Percentiles rank a stretch among this genome's conserved stretches.
Evolutionary conservation across 2,797 vertebrate species (phyloP).

Genomic region (Octomys mimax): DNA sequence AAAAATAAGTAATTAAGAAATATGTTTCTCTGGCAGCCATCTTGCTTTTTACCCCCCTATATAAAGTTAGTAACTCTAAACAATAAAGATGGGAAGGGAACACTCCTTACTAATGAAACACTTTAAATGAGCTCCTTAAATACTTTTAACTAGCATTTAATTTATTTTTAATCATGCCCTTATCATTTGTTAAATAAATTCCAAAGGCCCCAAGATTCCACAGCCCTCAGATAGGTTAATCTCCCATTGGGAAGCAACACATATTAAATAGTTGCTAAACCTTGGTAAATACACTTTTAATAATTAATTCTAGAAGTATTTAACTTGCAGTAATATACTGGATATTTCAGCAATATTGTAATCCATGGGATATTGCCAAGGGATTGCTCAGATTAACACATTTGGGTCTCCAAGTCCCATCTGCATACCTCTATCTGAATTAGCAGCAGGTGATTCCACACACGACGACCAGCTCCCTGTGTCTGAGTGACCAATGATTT

Average conservation of each 20-base stretch:
- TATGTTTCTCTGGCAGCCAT: constrained; percentile 61
- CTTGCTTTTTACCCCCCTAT: constrained; percentile 57
- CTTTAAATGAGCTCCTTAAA: constrained; percentile 81
- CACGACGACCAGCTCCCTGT: constrained; percentile 75
- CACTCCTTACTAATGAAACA: constrained; percentile 80
- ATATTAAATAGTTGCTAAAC: constrained; percentile 87
- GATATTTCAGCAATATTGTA: constrained; percentile 84
- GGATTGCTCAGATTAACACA: constrained; percentile 84
- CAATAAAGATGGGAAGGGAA: constrained; percentile 74
- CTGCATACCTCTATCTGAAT: constrained; percentile 82
- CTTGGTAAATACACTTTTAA: constrained; percentile 87
- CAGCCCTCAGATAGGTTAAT: constrained; percentile 81
- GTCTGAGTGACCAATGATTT: constrained; percentile 85
- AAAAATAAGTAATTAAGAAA: constrained; percentile 57
- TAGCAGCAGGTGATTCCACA: constrained; percentile 85
- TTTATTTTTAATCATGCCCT: constrained; percentile 86
- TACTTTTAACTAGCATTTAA: constrained; percentile 85
- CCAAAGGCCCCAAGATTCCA: constrained; percentile 80
- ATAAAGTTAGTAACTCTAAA: constrained; percentile 74
- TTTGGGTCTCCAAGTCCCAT: constrained; percentile 77
- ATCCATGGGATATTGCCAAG: constrained; percentile 81
- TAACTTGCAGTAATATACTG: constrained; percentile 83
- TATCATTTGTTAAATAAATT: constrained; percentile 87
- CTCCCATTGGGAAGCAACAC: constrained; percentile 85
- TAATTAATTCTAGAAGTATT: constrained; percentile 87